Conservation (phyloP, 2,888 invertebrate species). For the Drosophila longiperda region DNA sequence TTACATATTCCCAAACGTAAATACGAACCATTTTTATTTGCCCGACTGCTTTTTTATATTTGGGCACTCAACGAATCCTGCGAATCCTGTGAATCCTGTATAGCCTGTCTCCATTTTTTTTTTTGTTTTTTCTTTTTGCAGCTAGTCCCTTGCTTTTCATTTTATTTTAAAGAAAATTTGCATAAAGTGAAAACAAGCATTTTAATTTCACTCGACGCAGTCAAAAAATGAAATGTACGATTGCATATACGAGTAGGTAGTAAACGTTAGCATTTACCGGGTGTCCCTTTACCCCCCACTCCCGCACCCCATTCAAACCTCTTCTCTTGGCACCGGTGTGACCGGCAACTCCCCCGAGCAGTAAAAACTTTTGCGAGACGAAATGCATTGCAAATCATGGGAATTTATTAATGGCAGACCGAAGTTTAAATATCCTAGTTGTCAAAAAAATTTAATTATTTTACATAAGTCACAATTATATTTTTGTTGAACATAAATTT, state of each 20-base stretch:
- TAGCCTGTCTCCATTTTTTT: slow-evolving; percentile 30
- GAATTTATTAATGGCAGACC: neutral
- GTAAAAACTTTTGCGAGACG: slow-evolving; percentile 70
- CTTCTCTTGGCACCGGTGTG: slow-evolving; percentile 27
- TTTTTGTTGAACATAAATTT: neutral
- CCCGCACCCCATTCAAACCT: neutral
- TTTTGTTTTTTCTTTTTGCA: slow-evolving; percentile 11
- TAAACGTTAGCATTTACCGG: slow-evolving; percentile 76
- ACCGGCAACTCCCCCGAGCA: slow-evolving; percentile 62
- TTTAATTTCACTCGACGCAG: slow-evolving; percentile 79
- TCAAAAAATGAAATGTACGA: slow-evolving; percentile 66
- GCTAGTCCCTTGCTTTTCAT: slow-evolving; percentile 53
- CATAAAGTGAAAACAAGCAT: slow-evolving; percentile 84
- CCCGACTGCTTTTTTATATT: slow-evolving; percentile 53
- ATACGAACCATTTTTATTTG: slow-evolving; percentile 77
- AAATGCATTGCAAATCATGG: slow-evolving; percentile 44
- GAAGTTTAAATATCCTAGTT: slow-evolving; percentile 17
- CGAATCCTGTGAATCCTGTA: slow-evolving; percentile 38
- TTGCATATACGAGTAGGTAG: slow-evolving; percentile 63
- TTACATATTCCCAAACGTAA: slow-evolving; percentile 81
- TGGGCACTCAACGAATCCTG: slow-evolving; percentile 55
- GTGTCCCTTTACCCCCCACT: neutral
- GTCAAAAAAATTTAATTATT: neutral
- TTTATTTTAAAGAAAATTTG: slow-evolving; percentile 76
- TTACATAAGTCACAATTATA: neutral